A percentile compares a stretch with the other conserved stretches of the same genome.
Evolutionary conservation across 2,113 vertebrate species (phyloP).

Genomic region (Meleagris gallopavo): DNA sequence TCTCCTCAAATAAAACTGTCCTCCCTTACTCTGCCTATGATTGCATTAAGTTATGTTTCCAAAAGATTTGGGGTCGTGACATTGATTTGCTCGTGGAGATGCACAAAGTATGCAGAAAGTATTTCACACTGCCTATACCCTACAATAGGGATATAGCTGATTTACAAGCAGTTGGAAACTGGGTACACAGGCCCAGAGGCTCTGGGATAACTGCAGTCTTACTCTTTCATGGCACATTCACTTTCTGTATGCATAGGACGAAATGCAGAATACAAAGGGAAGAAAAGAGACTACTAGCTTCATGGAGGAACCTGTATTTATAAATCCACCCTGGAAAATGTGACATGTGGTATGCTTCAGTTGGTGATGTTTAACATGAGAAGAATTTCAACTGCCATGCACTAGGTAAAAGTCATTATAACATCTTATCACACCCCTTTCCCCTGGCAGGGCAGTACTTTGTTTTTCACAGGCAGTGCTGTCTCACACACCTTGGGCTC

Average conservation of each 20-base stretch:
- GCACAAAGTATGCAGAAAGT: background rate
- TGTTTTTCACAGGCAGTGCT: background rate
- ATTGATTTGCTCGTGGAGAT: background rate
- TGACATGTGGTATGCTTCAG: slow-evolving; percentile 18
- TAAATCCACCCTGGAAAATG: background rate
- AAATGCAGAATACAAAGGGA: background rate
- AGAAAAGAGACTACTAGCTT: slow-evolving; percentile 6
- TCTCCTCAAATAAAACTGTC: rapidly evolving
- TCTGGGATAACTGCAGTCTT: background rate
- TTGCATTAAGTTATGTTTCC: background rate
- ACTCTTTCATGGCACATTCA: background rate
- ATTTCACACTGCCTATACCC: rapidly evolving
- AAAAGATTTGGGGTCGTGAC: background rate
- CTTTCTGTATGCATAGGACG: slow-evolving; percentile 19
- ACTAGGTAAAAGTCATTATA: background rate
- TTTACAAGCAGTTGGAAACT: background rate
- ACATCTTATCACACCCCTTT: background rate
- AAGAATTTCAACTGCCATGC: background rate
- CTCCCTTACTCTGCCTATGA: background rate
- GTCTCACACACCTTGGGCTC: background rate
- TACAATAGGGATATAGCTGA: background rate
- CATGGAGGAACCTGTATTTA: slow-evolving; percentile 10
- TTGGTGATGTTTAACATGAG: background rate
- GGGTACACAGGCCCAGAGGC: background rate
- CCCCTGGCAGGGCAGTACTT: background rate